Conservation (phyloP, 2,888 invertebrate genomes). For the Chloroclysta siterata region DNA sequence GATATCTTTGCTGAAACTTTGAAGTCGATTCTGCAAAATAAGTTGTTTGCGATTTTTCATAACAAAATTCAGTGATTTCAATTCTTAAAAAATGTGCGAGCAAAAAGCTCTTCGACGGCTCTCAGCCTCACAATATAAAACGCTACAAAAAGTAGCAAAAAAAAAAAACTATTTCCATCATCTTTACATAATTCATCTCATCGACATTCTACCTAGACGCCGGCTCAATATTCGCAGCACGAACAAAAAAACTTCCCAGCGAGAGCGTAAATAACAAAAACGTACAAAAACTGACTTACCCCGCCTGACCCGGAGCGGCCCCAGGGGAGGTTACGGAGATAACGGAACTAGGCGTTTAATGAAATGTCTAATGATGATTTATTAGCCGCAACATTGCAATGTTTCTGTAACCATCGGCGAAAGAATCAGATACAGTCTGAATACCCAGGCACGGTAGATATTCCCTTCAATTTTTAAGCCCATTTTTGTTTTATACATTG, state of each 20-base stretch:
- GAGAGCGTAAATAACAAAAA: constrained; percentile 35
- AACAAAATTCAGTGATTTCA: too few relatives aligned
- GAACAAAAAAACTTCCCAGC: constrained; percentile 30
- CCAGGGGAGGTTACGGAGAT: constrained; percentile 35
- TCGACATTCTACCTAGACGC: constrained; percentile 6
- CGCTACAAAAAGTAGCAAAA: not conserved
- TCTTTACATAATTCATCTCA: not conserved
- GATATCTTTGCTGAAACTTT: too few relatives aligned
- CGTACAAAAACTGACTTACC: constrained; percentile 33
- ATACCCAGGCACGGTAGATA: too few relatives aligned
- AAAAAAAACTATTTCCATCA: not conserved
- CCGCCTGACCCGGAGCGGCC: constrained; percentile 32
- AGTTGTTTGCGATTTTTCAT: too few relatives aligned
- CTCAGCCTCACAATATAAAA: too few relatives aligned
- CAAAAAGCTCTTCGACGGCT: too few relatives aligned
- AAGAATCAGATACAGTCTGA: too few relatives aligned
- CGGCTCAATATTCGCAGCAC: constrained; percentile 33
- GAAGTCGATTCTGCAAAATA: too few relatives aligned
- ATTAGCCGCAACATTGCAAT: constrained; percentile 44
- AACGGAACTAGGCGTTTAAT: constrained; percentile 51
- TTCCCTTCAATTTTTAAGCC: too few relatives aligned
- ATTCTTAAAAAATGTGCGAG: too few relatives aligned
- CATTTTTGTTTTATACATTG: too few relatives aligned
- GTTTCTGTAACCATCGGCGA: not conserved
- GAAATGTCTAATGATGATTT: constrained; percentile 58